Base-by-base conservation (phyloP, 1,140 invertebrate genomes). In the Andricus grossulariae region DNA sequence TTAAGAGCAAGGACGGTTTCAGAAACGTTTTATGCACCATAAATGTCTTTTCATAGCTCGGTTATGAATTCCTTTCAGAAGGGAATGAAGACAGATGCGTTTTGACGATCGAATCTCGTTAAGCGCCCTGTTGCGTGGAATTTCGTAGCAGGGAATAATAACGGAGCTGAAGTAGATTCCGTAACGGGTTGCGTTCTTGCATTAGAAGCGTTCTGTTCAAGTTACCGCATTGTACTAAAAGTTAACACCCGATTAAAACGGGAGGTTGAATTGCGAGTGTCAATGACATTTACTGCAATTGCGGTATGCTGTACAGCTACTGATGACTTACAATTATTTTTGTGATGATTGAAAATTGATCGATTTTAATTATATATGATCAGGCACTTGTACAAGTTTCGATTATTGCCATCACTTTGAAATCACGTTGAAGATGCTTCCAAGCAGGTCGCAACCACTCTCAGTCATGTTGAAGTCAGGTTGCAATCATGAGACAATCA, bases 71-170 rank as follows among this genome's bases (percentile, higher is more conserved):
- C 19, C 57, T 66, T 66, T 66, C 13, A 66, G 25, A 39, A 66
- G 57, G 4, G 57, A 66, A 66, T 66, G 21, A 66, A 66, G 57
- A 66, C 25, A 66, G 57, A 66, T 66, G 25, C 21, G 57, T 13
- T 25, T 66, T 66, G 57, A 32, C 21, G 57, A 66, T 66, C 57
- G 57, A 32, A 66, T 66, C 57, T 66, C 57, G 57, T 66, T 66
- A 66, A 39, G 7, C 25, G 21, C 13, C 57, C 21, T 66, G 57
- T 66, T 66, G 57, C 57, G 57, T 66, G 57, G 57, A 66, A 66
- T 66, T 66, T 66, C 21, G 21, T 39, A 66, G 32, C 13, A 32
- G 25, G 57, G 32, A 66, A 66, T 66, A 66, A 66, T 66, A 66
- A 32, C 25, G 13, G 57, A 15, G 12, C 32, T 66, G 57, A 66